Evolutionary conservation across 2,797 vertebrate species (phyloP).

Genomic region (Xiphorhynchus erythropygius): DNA sequence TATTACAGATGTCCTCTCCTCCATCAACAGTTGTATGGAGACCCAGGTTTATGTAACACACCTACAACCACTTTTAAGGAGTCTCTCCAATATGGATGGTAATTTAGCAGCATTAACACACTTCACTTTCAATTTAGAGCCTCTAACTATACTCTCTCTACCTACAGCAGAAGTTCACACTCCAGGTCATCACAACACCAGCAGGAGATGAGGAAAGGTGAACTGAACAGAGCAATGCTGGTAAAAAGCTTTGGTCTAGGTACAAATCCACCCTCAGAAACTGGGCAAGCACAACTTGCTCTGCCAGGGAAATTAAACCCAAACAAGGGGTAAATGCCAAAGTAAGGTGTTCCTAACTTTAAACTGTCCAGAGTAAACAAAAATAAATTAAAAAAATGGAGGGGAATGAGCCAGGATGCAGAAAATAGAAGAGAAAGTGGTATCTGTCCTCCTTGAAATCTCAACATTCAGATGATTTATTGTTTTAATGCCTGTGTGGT

Average conservation of each 20-base stretch:
- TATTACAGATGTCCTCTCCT: background rate
- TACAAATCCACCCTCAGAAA: background rate
- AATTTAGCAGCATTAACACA: background rate
- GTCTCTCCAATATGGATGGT: background rate
- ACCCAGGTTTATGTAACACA: slow-evolving; percentile 3
- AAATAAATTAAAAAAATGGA: background rate
- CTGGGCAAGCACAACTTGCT: background rate
- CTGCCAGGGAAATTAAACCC: background rate
- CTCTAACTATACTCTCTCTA: background rate
- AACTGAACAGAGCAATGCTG: background rate
- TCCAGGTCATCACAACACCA: background rate
- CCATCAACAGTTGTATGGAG: background rate
- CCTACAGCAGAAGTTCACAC: background rate
- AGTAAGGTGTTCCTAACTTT: background rate
- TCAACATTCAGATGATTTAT: background rate
- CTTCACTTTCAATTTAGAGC: background rate
- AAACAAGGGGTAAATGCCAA: rapidly evolving
- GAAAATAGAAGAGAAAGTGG: background rate
- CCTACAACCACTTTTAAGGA: background rate
- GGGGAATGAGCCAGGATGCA: background rate
- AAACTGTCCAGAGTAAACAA: background rate
- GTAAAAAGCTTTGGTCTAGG: background rate
- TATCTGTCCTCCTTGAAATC: background rate
- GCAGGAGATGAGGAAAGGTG: background rate
- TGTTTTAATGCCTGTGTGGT: background rate